Evolutionary conservation across 2,888 invertebrate genomes (phyloP).

Genomic region (Sinohyriopsis cumingii): DNA sequence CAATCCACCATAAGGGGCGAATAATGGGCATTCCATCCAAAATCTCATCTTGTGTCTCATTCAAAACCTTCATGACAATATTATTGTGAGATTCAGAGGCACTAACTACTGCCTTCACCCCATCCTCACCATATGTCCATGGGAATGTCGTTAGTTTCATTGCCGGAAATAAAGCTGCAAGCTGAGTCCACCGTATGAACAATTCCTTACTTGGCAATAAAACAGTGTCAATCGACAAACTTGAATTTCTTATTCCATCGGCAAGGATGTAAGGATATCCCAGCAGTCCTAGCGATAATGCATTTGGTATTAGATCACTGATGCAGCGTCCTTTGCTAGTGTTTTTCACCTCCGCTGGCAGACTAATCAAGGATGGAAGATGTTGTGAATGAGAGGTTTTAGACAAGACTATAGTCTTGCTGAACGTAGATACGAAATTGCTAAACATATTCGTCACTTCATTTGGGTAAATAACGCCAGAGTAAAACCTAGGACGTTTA

Average conservation of each 20-base stretch:
- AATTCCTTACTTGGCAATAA: slow-evolving; percentile 59
- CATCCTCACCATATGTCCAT: slow-evolving; percentile 84
- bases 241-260: slow-evolving; percentile 80
- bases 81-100: slow-evolving; percentile 25
- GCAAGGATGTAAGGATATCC: slow-evolving; percentile 93
- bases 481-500: slow-evolving; percentile 51
- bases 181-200: slow-evolving; percentile 86
- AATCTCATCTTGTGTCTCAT: slow-evolving; percentile 79
- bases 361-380: slow-evolving; percentile 83
- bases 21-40: slow-evolving; percentile 77
- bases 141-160: slow-evolving; percentile 91
- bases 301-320: slow-evolving; percentile 85
- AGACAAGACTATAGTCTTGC: slow-evolving; percentile 39
- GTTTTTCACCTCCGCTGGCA: slow-evolving; percentile 87
- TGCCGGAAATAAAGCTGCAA: slow-evolving; percentile 91
- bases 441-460: slow-evolving; percentile 40
- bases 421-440: slow-evolving; percentile 39
- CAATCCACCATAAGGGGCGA: slow-evolving; percentile 60
- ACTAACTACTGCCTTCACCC: slow-evolving; percentile 31
- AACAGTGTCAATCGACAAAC: slow-evolving; percentile 64
- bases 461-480: slow-evolving; percentile 34
- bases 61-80: slow-evolving; percentile 81
- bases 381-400: slow-evolving; percentile 78
- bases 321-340: slow-evolving; percentile 85
- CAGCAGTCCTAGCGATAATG: slow-evolving; percentile 78